Conservation (phyloP, 2,113 vertebrate genomes). For the Peucedramus taeniatus region DNA sequence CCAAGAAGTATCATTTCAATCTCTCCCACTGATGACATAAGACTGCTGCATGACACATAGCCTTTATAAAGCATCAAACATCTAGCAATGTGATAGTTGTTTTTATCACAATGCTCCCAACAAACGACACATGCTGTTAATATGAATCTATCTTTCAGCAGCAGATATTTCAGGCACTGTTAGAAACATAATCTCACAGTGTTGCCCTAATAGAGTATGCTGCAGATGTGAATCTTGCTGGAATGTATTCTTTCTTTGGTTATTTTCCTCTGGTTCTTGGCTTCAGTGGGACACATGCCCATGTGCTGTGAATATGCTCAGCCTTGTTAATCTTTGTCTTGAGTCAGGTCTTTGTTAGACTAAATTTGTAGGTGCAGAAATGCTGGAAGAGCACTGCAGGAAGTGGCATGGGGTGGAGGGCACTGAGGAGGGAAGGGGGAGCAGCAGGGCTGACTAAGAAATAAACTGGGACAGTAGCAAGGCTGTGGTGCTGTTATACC, state of each 20-base stretch:
- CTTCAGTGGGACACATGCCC: neutral
- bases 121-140: slow-evolving; percentile 55
- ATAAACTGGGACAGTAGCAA: neutral
- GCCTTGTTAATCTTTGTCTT: neutral
- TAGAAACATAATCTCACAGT: slow-evolving; percentile 32
- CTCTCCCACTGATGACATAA: slow-evolving; percentile 35
- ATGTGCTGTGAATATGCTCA: neutral
- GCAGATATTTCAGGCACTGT: slow-evolving; percentile 53
- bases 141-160: slow-evolving; percentile 58
- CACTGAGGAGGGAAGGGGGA: neutral
- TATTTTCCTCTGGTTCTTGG: slow-evolving; percentile 7
- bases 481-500: neutral
- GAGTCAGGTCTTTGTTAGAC: neutral
- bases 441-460: neutral
- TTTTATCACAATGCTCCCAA: slow-evolving; percentile 59
- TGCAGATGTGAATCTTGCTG: slow-evolving; percentile 23
- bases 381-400: neutral
- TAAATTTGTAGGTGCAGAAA: neutral
- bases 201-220: slow-evolving; percentile 43
- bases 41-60: neutral
- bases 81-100: slow-evolving; percentile 33
- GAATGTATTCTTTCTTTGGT: slow-evolving; percentile 34
- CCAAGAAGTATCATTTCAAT: slow-evolving; percentile 5
- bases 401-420: neutral
- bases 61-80: slow-evolving; percentile 43